Percentiles rank a stretch among this genome's conserved stretches.
phyloP scores from a whole-genome alignment of 2,113 vertebrate genomes.

The Numida meleagris region DNA sequence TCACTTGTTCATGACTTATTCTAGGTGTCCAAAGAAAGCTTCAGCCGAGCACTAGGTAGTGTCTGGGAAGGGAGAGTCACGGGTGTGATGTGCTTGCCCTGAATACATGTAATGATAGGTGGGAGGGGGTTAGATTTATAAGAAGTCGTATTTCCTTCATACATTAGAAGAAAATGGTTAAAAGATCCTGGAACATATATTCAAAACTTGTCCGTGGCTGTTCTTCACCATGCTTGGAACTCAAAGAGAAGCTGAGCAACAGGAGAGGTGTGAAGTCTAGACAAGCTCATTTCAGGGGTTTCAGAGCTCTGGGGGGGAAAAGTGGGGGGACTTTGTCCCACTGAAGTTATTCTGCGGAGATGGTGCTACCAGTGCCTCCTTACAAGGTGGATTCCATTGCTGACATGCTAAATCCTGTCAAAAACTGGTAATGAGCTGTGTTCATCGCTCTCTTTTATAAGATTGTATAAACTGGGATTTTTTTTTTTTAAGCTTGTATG shows the following conservation, averaged over 20 bases:
- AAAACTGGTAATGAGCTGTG: not conserved
- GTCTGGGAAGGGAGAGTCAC: not conserved
- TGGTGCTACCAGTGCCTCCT: not conserved
- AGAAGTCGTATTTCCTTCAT: not conserved
- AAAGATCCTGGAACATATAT: not conserved
- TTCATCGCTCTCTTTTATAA: not conserved
- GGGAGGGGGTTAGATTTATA: not conserved
- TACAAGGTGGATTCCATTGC: not conserved
- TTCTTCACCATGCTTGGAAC: not conserved
- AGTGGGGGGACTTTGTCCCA: not conserved
- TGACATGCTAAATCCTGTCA: not conserved
- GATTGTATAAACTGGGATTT: not conserved
- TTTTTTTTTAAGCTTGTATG: not conserved
- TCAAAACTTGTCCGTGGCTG: not conserved
- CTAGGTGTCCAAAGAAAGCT: not conserved
- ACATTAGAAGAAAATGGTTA: rapidly evolving
- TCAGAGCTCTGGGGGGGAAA: not conserved
- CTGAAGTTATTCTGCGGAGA: not conserved
- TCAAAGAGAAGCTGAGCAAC: not conserved
- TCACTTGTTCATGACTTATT: not conserved
- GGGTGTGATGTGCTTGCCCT: not conserved
- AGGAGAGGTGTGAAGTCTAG: not conserved
- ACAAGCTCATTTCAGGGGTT: not conserved
- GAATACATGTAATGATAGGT: not conserved
- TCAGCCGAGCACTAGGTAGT: not conserved